Evolutionary conservation across 1,140 invertebrate species (phyloP).

Genomic region (Melitaea cinxia): DNA sequence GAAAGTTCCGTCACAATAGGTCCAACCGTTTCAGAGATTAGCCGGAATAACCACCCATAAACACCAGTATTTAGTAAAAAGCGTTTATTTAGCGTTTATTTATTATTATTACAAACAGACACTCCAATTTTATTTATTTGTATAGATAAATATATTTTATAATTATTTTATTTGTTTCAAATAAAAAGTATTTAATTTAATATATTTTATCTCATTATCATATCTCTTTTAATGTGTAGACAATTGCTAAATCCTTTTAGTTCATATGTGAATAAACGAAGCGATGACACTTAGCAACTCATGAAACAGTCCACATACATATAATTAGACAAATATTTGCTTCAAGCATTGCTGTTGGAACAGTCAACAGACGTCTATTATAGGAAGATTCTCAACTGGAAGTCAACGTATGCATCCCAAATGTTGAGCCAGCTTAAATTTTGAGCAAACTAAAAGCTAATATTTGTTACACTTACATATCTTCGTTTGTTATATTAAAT

Average conservation of each 20-base stretch:
- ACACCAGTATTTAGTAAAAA: no score
- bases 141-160: no score
- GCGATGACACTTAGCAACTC: constrained; percentile 9
- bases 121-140: no score
- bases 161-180: no score
- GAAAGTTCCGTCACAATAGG: no score
- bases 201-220: no score
- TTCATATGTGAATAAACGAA: not conserved
- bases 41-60: no score
- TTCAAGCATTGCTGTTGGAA: constrained; percentile 7
- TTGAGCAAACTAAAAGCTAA: not conserved
- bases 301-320: constrained; percentile 1
- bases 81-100: no score
- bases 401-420: constrained; percentile 2
- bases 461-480: not conserved
- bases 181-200: no score
- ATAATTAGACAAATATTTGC: constrained; percentile 10
- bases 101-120: no score
- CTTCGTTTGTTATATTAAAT: not conserved
- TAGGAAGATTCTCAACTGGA: not conserved
- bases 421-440: not conserved
- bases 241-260: not conserved
- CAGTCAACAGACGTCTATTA: not conserved
- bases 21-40: no score
- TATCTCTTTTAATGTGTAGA: no score